phyloP scores from a whole-genome alignment of 2,113 vertebrate species.

The Nyctereutes procyonoides region DNA sequence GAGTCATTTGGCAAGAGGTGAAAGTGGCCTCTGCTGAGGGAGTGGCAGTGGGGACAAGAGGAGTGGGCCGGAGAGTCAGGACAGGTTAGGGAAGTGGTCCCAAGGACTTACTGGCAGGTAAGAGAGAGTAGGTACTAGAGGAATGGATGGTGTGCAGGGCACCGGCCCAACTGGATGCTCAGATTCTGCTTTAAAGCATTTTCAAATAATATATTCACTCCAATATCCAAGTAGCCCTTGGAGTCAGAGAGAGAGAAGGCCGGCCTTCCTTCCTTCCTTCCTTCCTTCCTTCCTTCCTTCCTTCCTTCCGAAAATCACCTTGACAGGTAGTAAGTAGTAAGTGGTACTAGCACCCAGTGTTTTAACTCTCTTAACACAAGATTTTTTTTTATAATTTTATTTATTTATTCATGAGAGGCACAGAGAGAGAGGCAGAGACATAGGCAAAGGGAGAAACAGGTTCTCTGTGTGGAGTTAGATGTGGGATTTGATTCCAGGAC shows the following conservation, averaged over 20 bases:
- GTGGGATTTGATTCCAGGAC: too few species aligned
- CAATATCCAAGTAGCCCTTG: neutral
- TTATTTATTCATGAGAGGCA: too few species aligned
- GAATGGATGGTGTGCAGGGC: neutral
- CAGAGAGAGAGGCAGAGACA: too few species aligned
- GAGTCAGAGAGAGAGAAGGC: neutral
- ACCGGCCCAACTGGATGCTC: neutral
- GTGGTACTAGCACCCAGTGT: neutral
- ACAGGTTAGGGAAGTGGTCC: neutral
- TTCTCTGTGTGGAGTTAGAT: too few species aligned
- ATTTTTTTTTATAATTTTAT: neutral
- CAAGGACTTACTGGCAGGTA: neutral
- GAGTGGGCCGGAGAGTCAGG: neutral
- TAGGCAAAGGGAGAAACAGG: too few species aligned
- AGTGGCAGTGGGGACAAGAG: neutral
- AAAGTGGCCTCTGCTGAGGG: neutral
- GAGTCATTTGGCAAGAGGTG: neutral
- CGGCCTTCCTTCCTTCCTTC: neutral
- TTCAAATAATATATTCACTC: neutral
- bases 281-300: too few species aligned
- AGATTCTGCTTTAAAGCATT: neutral
- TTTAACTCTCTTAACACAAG: neutral
- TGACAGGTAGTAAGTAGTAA: neutral
- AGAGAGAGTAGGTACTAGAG: rapidly evolving
- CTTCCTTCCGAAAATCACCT: neutral